phyloP scores from a whole-genome alignment of 2,888 invertebrate genomes.

The Encarsia formosa region DNA sequence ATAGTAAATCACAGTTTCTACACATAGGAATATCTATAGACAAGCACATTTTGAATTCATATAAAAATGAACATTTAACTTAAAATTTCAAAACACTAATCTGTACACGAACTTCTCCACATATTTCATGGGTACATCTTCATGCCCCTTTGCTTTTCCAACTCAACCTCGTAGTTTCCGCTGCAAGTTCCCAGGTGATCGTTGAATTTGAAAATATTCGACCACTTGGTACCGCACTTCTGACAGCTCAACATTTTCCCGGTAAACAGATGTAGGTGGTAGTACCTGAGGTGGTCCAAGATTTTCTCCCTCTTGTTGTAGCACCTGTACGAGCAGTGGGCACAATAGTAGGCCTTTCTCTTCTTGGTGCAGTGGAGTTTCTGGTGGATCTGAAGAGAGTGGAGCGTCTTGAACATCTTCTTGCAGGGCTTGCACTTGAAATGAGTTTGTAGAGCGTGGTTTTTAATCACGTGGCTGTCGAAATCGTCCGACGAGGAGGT shows the following conservation, averaged over 20 bases:
- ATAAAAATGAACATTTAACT: too few species aligned
- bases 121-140: too few species aligned
- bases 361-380: not conserved
- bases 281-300: conserved; percentile 1
- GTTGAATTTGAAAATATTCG: not conserved
- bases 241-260: not conserved
- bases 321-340: not conserved
- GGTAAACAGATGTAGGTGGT: not conserved
- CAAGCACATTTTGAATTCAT: too few species aligned
- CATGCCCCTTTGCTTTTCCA: not conserved
- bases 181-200: not conserved
- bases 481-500: too few species aligned
- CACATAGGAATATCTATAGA: too few species aligned
- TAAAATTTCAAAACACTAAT: too few species aligned
- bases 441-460: too few species aligned
- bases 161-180: not conserved
- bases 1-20: too few species aligned
- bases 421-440: not conserved
- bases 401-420: not conserved
- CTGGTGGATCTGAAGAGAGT: not conserved
- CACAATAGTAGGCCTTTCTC: not conserved
- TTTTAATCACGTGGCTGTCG: too few species aligned
- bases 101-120: too few species aligned
- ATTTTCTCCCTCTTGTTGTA: not conserved
- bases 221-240: not conserved